phyloP scores from a whole-genome alignment of 2,113 vertebrate genomes.

The Corythornis cristatus region DNA sequence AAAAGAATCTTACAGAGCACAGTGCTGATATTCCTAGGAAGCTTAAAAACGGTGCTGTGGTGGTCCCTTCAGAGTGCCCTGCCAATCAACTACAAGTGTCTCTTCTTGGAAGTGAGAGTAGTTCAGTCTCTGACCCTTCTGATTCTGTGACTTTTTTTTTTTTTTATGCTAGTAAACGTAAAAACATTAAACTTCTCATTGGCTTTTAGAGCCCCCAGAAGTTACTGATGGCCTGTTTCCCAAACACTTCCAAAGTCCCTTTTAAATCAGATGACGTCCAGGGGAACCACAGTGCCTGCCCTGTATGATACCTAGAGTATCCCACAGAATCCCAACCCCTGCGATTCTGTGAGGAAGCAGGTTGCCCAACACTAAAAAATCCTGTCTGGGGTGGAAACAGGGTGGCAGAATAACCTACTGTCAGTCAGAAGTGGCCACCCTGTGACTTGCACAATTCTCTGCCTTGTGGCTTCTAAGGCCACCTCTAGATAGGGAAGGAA shows the following conservation, averaged over 20 bases:
- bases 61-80: background rate
- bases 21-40: background rate
- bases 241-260: background rate
- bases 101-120: background rate
- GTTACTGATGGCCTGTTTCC: background rate
- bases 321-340: too few species aligned
- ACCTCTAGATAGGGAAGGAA: background rate
- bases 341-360: background rate
- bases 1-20: background rate
- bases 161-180: background rate
- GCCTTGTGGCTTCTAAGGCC: background rate
- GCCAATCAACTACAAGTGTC: background rate
- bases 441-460: background rate
- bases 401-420: background rate
- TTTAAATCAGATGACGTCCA: background rate
- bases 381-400: background rate
- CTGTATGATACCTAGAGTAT: too few species aligned
- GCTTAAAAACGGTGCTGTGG: background rate
- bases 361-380: background rate
- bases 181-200: background rate
- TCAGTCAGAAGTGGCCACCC: fast-evolving
- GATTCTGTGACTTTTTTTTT: background rate
- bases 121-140: background rate
- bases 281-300: background rate
- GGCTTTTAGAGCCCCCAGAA: background rate